These are phyloP conservation scores for Neodon shergylaensis DNA, from an alignment of 2,113 vertebrate species.

Conservation along the genomic window DNA sequence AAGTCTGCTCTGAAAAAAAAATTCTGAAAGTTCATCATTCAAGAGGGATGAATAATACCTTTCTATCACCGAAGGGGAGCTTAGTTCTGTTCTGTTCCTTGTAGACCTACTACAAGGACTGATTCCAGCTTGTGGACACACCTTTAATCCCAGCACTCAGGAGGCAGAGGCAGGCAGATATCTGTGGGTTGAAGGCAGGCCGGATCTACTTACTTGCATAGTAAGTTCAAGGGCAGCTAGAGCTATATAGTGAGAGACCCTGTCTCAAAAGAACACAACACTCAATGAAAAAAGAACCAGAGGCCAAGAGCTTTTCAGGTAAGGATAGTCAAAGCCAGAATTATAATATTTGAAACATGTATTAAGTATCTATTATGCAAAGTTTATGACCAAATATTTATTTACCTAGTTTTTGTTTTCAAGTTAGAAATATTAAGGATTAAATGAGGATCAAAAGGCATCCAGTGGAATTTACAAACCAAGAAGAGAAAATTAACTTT, in stretches of 20 bases:
- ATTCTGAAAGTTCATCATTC: neutral
- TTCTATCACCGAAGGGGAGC: neutral
- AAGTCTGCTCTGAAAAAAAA: neutral
- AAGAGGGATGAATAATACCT: neutral
- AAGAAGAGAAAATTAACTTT: neutral
- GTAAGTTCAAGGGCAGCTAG: neutral
- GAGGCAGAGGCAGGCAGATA: neutral
- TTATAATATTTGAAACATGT: neutral
- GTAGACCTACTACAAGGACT: neutral
- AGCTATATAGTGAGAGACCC: neutral
- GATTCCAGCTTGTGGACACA: neutral
- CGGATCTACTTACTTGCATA: neutral
- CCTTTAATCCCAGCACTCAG: neutral
- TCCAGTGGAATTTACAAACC: neutral
- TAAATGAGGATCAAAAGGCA: neutral
- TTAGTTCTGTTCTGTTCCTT: neutral
- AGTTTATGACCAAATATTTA: neutral
- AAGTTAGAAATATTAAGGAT: neutral
- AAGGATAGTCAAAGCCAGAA: neutral
- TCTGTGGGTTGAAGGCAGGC: neutral
- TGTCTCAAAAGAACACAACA: neutral
- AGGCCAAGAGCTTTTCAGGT: neutral
- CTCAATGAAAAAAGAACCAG: neutral
- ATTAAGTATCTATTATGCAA: conserved; percentile 2
- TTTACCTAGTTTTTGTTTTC: neutral